Conservation (phyloP, 2,113 vertebrate species). For the Gobius niger region DNA sequence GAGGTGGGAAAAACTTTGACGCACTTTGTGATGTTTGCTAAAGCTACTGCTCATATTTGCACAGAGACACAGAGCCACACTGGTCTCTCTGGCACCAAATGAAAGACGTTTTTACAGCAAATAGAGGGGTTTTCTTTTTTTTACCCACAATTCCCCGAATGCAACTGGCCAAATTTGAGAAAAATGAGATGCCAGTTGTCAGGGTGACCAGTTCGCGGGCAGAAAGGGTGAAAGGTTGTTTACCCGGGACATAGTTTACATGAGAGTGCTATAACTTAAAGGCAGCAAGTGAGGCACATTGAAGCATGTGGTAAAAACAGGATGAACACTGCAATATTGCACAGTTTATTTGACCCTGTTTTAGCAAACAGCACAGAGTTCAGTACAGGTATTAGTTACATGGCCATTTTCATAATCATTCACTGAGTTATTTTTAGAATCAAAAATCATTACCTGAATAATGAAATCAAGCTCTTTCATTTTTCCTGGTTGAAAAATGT, state of each 20-base stretch:
- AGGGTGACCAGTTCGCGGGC: slow-evolving; percentile 34
- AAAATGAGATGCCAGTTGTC: slow-evolving; percentile 48
- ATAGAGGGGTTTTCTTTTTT: slow-evolving; percentile 38
- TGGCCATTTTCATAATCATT: too few species aligned
- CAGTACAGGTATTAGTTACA: too few species aligned
- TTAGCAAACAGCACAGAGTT: too few species aligned
- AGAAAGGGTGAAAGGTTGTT: slow-evolving; percentile 11
- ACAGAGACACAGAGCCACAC: slow-evolving; percentile 52
- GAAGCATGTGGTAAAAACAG: background rate
- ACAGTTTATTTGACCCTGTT: too few species aligned
- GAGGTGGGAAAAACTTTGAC: slow-evolving; percentile 28
- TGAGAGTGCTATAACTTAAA: slow-evolving; percentile 19
- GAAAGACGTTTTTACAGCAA: slow-evolving; percentile 57
- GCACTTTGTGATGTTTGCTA: slow-evolving; percentile 39
- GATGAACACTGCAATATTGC: background rate
- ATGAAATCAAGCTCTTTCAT: too few species aligned
- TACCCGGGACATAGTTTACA: slow-evolving; percentile 27
- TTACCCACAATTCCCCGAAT: slow-evolving; percentile 9
- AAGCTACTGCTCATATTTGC: slow-evolving; percentile 57
- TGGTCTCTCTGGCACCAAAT: slow-evolving; percentile 54
- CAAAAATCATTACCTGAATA: too few species aligned
- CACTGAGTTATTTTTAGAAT: too few species aligned
- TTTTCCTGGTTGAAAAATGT: too few species aligned
- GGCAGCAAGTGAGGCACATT: background rate
- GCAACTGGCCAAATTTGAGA: slow-evolving; percentile 34